Evolutionary conservation across 1,140 invertebrate genomes (phyloP).

Genomic region (Globodera ellingtonae): DNA sequence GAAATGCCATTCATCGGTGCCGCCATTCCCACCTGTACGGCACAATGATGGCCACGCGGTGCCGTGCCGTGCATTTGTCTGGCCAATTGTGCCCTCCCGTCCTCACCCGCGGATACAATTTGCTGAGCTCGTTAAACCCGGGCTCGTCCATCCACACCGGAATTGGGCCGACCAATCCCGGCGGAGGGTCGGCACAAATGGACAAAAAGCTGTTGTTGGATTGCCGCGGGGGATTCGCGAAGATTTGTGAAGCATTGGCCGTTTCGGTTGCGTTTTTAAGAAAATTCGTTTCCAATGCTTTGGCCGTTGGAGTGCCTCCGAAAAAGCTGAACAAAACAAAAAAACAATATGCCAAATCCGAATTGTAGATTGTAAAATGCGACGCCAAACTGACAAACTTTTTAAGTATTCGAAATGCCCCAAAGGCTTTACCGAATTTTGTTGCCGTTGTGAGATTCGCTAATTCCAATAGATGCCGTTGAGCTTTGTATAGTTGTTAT

Average conservation of each 20-base stretch:
- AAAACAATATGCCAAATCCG: too few species aligned
- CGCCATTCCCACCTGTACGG: conserved; percentile 50
- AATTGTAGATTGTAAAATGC: too few species aligned
- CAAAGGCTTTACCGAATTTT: not conserved
- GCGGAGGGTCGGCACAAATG: conserved; percentile 37
- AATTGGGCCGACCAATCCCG: conserved; percentile 53
- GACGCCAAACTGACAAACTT: too few species aligned
- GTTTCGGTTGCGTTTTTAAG: not conserved
- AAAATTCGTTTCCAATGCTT: not conserved
- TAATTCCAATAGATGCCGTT: not conserved
- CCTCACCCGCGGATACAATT: conserved; percentile 56
- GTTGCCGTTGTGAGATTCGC: not conserved
- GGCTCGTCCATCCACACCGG: conserved; percentile 61
- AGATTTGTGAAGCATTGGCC: not conserved
- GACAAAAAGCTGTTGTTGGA: not conserved
- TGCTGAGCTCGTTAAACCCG: conserved; percentile 40
- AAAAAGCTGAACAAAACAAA: not conserved
- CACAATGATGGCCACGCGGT: conserved; percentile 59
- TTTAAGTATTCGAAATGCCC: too few species aligned
- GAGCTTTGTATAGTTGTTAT: not conserved
- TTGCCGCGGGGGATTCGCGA: not conserved
- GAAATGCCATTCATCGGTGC: not conserved
- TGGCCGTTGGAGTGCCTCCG: too few species aligned
- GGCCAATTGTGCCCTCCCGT: conserved; percentile 60
- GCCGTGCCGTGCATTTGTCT: conserved; percentile 48